Evolutionary conservation across 92 coral and sea anemone species (phyloP).

Genomic region (Parazoanthus atlanticus): DNA sequence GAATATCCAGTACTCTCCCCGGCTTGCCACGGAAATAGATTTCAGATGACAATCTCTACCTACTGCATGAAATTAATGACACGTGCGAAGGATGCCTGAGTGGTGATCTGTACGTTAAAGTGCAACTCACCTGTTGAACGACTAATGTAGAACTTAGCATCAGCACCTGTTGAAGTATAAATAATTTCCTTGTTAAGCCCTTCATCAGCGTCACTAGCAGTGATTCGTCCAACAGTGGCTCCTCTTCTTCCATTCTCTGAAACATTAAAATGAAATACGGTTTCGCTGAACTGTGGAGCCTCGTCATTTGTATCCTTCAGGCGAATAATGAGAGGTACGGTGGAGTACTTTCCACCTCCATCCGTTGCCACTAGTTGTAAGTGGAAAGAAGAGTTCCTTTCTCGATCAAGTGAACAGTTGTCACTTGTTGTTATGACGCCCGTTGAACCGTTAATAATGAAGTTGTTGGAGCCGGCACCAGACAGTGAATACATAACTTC

Average conservation of each 20-base stretch:
- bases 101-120: background rate
- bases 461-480: slow-evolving; percentile 73
- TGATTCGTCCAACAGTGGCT: slow-evolving; percentile 64
- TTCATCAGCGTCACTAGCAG: slow-evolving; percentile 78
- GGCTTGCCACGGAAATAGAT: too few relatives aligned
- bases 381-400: slow-evolving; percentile 64
- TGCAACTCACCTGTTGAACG: slow-evolving; percentile 70
- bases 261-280: slow-evolving; percentile 68
- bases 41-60: too few relatives aligned
- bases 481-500: slow-evolving; percentile 53
- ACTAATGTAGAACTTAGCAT: slow-evolving; percentile 84
- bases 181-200: slow-evolving; percentile 71
- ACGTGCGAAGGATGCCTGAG: too few relatives aligned
- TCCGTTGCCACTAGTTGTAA: slow-evolving; percentile 65
- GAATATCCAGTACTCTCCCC: too few relatives aligned
- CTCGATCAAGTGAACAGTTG: slow-evolving; percentile 79
- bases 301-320: slow-evolving; percentile 79
- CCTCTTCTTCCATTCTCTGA: slow-evolving; percentile 78
- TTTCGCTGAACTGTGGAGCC: slow-evolving; percentile 69
- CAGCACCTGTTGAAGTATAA: slow-evolving; percentile 86
- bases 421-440: slow-evolving; percentile 64
- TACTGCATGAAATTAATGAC: too few relatives aligned
- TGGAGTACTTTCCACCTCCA: slow-evolving; percentile 64
- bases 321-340: slow-evolving; percentile 54
- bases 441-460: slow-evolving; percentile 68